Evolutionary conservation across 1,140 invertebrate species (phyloP).

Genomic region (Anoplolepis gracilipes): DNA sequence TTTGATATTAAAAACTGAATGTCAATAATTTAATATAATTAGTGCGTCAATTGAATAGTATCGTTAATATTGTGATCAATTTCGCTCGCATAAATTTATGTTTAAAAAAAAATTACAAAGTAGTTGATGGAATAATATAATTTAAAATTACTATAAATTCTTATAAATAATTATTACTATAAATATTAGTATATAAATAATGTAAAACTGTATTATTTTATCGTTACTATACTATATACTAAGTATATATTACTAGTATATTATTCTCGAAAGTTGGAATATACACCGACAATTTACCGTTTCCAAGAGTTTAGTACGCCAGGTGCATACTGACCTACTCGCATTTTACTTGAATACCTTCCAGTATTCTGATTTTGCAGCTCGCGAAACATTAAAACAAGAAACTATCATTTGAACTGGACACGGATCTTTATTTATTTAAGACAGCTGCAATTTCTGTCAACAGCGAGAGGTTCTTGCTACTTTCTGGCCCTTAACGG

Average conservation of each 20-base stretch:
- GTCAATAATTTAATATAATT: not conserved
- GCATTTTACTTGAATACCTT: not conserved
- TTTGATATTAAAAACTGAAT: not conserved
- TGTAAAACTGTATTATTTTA: not conserved
- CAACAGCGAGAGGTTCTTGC: slow-evolving; percentile 45
- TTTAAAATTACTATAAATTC: no score
- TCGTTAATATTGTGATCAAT: not conserved
- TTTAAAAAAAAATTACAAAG: not conserved
- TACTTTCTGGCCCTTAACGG: slow-evolving; percentile 31
- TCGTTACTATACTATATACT: not conserved
- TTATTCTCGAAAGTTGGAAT: not conserved
- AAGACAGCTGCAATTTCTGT: slow-evolving; percentile 56
- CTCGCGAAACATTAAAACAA: slow-evolving; percentile 24
- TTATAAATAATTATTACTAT: not conserved
- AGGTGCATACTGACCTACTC: not conserved
- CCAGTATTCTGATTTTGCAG: slow-evolving; percentile 20
- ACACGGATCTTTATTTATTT: slow-evolving; percentile 45
- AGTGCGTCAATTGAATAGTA: not conserved
- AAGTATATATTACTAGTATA: not conserved
- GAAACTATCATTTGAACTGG: not conserved
- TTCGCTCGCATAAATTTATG: not conserved
- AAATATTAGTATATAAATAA: not conserved
- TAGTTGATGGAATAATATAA: no score
- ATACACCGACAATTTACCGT: not conserved
- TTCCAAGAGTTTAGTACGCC: not conserved